phyloP scores from a whole-genome alignment of 2,888 invertebrate genomes.

The Ferdinandea cuprea region DNA sequence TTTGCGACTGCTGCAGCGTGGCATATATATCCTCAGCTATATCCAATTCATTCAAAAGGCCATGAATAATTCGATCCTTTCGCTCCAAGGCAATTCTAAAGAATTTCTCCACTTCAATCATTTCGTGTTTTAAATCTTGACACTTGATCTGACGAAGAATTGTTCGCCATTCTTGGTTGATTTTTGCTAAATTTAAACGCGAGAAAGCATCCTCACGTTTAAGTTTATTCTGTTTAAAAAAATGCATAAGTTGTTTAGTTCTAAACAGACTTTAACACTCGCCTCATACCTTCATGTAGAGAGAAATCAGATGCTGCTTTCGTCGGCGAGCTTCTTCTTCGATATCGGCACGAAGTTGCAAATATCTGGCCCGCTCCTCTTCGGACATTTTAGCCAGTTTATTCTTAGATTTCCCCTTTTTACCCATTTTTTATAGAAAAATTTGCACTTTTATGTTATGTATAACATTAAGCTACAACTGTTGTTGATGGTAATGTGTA shows the following conservation, averaged over 20 bases:
- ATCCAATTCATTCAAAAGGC: constrained; percentile 87
- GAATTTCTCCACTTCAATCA: constrained; percentile 84
- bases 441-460: neutral
- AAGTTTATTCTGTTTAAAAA: constrained; percentile 89
- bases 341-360: constrained; percentile 91
- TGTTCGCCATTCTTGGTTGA: constrained; percentile 93
- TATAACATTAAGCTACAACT: too few relatives aligned
- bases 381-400: constrained; percentile 93
- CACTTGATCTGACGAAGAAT: constrained; percentile 90
- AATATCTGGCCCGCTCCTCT: constrained; percentile 90
- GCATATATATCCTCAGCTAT: constrained; percentile 90
- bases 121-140: constrained; percentile 88
- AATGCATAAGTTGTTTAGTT: neutral
- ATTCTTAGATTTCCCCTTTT: constrained; percentile 88
- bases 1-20: constrained; percentile 89
- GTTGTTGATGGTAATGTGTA: too few relatives aligned
- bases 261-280: too few relatives aligned
- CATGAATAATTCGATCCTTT: constrained; percentile 87
- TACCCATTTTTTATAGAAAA: constrained; percentile 82
- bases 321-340: constrained; percentile 92
- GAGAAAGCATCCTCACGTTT: constrained; percentile 91
- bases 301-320: constrained; percentile 91
- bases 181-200: constrained; percentile 91
- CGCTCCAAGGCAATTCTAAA: constrained; percentile 84
- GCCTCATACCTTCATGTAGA: constrained; percentile 90